Conservation (phyloP, 1,140 invertebrate genomes). For the Atta colombica region DNA sequence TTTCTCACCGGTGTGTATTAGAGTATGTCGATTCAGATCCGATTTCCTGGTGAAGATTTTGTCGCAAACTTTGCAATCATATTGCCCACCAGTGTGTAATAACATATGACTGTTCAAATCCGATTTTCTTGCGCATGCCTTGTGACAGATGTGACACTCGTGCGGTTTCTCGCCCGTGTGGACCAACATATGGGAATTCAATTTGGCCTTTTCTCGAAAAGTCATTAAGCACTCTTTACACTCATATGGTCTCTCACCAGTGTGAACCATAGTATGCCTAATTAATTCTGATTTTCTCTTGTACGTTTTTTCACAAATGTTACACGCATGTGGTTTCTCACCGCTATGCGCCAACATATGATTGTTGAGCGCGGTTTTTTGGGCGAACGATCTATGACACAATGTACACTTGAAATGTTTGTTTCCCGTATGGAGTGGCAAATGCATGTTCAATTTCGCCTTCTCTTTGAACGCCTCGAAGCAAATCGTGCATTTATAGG, state of each 20-base stretch:
- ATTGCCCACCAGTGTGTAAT: slow-evolving; percentile 86
- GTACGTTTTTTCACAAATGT: slow-evolving; percentile 86
- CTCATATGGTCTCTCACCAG: slow-evolving; percentile 87
- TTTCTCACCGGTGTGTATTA: slow-evolving; percentile 91
- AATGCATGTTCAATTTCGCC: slow-evolving; percentile 89
- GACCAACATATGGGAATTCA: slow-evolving; percentile 91
- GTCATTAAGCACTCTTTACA: slow-evolving; percentile 87
- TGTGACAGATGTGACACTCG: slow-evolving; percentile 89
- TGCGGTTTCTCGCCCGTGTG: slow-evolving; percentile 90
- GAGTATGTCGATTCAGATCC: slow-evolving; percentile 90
- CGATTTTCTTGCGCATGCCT: slow-evolving; percentile 83
- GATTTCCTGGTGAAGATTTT: slow-evolving; percentile 91
- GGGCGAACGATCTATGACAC: slow-evolving; percentile 81
- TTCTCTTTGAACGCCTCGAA: slow-evolving; percentile 85
- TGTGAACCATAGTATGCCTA: slow-evolving; percentile 86
- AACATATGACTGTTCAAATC: slow-evolving; percentile 85
- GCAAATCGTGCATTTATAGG: slow-evolving; percentile 86
- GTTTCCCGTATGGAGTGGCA: slow-evolving; percentile 90
- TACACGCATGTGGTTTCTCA: slow-evolving; percentile 87
- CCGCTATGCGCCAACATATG: slow-evolving; percentile 85
- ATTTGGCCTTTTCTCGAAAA: slow-evolving; percentile 87
- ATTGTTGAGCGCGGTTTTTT: slow-evolving; percentile 83
- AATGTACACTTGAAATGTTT: slow-evolving; percentile 91
- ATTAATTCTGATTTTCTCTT: slow-evolving; percentile 87
- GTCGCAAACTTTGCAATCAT: slow-evolving; percentile 91